Percentiles rank a stretch among this genome's conserved stretches.
Conservation (phyloP, 2,888 invertebrate genomes). For the Notocelia uddmanniana region DNA sequence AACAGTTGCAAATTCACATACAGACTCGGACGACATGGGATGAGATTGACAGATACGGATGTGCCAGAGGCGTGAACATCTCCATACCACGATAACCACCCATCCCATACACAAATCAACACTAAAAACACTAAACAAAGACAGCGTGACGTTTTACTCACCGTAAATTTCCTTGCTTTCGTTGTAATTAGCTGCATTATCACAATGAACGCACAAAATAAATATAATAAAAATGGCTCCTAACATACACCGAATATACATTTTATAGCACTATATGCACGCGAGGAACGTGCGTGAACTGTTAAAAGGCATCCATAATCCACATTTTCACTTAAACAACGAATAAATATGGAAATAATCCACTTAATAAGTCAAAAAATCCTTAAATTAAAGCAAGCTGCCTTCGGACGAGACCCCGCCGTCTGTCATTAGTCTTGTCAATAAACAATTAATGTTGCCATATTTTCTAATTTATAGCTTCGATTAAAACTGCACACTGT, state of each 20-base stretch:
- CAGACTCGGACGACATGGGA: constrained; percentile 29
- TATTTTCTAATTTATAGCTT: constrained; percentile 31
- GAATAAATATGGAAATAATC: constrained; percentile 70
- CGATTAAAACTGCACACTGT: constrained; percentile 13
- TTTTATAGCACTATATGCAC: constrained; percentile 74
- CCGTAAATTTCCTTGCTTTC: constrained; percentile 81
- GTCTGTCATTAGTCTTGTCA: constrained; percentile 84
- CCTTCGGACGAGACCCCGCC: constrained; percentile 79
- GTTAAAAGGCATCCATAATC: constrained; percentile 73
- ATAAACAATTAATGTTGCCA: constrained; percentile 82
- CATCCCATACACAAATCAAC: constrained; percentile 5
- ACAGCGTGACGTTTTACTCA: constrained; percentile 60
- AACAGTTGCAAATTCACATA: constrained; percentile 33
- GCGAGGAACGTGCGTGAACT: constrained; percentile 68
- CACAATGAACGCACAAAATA: constrained; percentile 85
- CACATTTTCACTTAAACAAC: constrained; percentile 77
- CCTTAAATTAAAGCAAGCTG: constrained; percentile 72
- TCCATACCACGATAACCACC: constrained; percentile 2
- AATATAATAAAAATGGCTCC: constrained; percentile 86
- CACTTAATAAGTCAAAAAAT: constrained; percentile 71
- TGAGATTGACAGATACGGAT: constrained; percentile 45
- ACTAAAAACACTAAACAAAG: constrained; percentile 19
- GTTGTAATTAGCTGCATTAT: constrained; percentile 82
- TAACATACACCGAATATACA: constrained; percentile 81
- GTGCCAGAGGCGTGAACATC: constrained; percentile 44